These are phyloP conservation scores for Nemotelus nigrinus DNA, from an alignment of 2,888 invertebrate species.

Conservation along the genomic window DNA sequence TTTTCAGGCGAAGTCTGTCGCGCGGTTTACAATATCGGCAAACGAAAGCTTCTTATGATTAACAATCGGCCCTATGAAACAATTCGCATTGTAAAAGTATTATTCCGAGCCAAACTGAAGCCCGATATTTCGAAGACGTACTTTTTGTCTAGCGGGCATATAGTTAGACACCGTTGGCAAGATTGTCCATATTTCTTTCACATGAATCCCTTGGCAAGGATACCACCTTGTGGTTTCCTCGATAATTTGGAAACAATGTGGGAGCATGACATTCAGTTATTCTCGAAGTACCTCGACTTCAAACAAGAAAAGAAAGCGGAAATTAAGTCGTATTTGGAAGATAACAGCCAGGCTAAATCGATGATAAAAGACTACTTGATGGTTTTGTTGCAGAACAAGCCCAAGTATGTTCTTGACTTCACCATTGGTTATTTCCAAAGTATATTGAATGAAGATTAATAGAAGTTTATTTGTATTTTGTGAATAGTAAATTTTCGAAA, in stretches of 20 bases:
- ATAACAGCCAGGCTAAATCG: slow-evolving; percentile 7
- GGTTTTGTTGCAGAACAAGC: slow-evolving; percentile 25
- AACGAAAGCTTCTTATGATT: slow-evolving; percentile 39
- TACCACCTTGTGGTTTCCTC: slow-evolving; percentile 3
- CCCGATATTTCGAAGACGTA: slow-evolving; percentile 36
- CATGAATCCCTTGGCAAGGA: slow-evolving; percentile 9
- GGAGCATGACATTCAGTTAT: slow-evolving; percentile 19
- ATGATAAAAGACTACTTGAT: slow-evolving; percentile 37
- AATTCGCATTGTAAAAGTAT: slow-evolving; percentile 41
- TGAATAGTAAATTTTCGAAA: no score
- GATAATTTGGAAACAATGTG: slow-evolving; percentile 4
- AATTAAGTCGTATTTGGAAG: slow-evolving; percentile 25
- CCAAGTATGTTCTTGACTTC: slow-evolving; percentile 29
- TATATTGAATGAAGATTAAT: slow-evolving; percentile 22
- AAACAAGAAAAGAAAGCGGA: slow-evolving; percentile 24
- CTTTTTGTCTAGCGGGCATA: slow-evolving; percentile 22
- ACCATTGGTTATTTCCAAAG: slow-evolving; percentile 32
- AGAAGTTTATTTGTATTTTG: background rate
- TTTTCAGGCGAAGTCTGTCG: slow-evolving; percentile 44
- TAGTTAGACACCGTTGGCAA: slow-evolving; percentile 34
- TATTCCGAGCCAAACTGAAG: slow-evolving; percentile 27
- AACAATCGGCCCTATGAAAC: slow-evolving; percentile 33
- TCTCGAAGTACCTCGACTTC: slow-evolving; percentile 21
- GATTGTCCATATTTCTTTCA: slow-evolving; percentile 40
- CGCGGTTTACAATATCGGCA: slow-evolving; percentile 43